Evolutionary conservation across 2,113 vertebrate species (phyloP).

Genomic region (Suricata suricatta): DNA sequence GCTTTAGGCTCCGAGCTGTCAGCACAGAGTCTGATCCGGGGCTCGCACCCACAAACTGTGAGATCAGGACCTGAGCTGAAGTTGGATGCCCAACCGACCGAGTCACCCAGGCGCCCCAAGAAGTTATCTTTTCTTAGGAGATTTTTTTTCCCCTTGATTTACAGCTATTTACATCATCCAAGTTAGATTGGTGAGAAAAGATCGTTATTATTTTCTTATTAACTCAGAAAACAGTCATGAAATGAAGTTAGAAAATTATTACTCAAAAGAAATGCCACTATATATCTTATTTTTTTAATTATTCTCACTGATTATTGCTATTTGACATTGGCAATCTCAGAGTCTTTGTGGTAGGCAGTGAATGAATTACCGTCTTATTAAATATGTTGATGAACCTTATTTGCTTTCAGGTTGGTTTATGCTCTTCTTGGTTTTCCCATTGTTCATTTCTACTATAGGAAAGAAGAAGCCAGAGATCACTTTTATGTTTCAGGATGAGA

Average conservation of each 20-base stretch:
- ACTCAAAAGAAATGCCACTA: not conserved
- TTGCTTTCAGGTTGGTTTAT: not conserved
- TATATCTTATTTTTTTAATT: not conserved
- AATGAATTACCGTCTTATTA: not conserved
- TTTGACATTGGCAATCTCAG: not conserved
- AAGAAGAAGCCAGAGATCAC: conserved; percentile 87
- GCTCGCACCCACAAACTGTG: no score
- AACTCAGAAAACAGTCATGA: conserved; percentile 33
- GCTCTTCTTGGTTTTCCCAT: not conserved
- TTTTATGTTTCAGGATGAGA: conserved; percentile 93
- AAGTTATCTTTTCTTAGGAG: conserved; percentile 25
- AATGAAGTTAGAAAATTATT: not conserved
- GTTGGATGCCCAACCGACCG: no score
- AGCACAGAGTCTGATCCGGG: no score
- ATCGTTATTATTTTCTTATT: conserved; percentile 12
- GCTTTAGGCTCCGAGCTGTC: no score
- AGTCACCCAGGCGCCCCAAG: not conserved
- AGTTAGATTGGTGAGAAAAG: not conserved
- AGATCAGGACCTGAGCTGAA: no score
- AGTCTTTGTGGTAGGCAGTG: not conserved
- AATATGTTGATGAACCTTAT: not conserved
- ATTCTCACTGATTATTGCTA: not conserved
- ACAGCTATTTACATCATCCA: not conserved
- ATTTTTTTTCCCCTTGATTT: not conserved
- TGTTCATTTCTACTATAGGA: conserved; percentile 80